These are phyloP conservation scores for Pyxicephalus adspersus DNA, from an alignment of 2,113 vertebrate species.

Conservation along the genomic window DNA sequence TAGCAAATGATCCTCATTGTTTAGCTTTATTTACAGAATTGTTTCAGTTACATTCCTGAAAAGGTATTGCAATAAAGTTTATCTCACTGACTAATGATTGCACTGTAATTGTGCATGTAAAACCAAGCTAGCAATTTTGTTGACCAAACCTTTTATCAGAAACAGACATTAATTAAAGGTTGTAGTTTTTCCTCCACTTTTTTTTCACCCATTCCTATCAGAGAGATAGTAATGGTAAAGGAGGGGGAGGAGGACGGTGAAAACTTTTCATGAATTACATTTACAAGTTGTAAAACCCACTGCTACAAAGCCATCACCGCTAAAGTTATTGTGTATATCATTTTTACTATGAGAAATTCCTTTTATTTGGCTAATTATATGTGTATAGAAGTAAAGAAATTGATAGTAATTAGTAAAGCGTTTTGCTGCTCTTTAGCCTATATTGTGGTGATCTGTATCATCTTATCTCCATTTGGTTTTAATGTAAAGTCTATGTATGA, in stretches of 20 bases:
- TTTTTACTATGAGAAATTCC: no score
- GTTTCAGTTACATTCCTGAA: neutral
- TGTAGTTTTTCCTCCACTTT: constrained; percentile 1
- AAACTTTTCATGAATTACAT: neutral
- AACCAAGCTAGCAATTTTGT: constrained; percentile 30
- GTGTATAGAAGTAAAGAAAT: no score
- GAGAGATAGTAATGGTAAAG: constrained; percentile 2
- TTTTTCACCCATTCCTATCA: neutral
- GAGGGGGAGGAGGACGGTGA: neutral
- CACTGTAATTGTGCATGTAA: constrained; percentile 7
- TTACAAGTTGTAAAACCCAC: neutral
- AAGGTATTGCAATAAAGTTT: constrained; percentile 4
- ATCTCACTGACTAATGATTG: constrained; percentile 18
- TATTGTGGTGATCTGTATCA: no score
- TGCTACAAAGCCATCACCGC: neutral
- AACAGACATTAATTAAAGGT: constrained; percentile 24
- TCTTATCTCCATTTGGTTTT: no score
- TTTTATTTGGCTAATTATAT: no score
- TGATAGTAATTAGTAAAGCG: no score
- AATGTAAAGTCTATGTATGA: no score
- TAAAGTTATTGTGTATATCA: no score
- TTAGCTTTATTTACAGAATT: neutral
- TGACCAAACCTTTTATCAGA: constrained; percentile 13
- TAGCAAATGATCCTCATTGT: neutral
- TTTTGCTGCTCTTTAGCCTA: no score